A percentile compares a stretch with the other conserved stretches of the same genome.
Conservation (phyloP, 53 echinoderm and acorn worm genomes). For the Astropecten irregularis region DNA sequence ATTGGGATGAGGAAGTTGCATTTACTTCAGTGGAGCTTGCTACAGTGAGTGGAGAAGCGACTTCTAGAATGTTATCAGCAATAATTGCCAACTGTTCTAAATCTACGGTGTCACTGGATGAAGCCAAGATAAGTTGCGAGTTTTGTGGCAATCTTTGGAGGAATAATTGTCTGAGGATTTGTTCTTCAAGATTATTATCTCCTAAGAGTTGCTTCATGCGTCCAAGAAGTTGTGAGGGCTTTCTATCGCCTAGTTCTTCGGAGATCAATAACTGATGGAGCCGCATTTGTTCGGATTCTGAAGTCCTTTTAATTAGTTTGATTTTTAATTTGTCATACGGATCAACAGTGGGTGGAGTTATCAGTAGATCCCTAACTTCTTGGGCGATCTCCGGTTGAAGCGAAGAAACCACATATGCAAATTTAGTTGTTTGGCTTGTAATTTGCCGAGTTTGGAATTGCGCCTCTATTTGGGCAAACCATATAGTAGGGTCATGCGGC, state of each 20-base stretch:
- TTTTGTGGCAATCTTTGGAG: neutral
- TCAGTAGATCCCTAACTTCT: neutral
- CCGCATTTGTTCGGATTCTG: slow-evolving; percentile 3
- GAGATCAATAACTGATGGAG: neutral
- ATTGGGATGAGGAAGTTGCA: too few relatives aligned
- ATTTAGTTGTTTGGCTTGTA: neutral
- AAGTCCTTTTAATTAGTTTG: neutral
- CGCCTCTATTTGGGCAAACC: slow-evolving; percentile 16
- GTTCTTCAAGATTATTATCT: neutral
- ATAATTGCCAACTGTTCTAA: neutral
- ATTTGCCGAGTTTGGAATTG: neutral
- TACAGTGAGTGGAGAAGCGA: neutral
- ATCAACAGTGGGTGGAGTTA: neutral
- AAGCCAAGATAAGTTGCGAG: neutral
- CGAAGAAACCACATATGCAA: neutral
- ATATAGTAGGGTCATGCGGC: neutral
- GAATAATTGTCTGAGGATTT: neutral
- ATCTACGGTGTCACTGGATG: neutral
- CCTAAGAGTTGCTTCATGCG: slow-evolving; percentile 9
- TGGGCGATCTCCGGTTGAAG: neutral
- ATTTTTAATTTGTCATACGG: neutral
- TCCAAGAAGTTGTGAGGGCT: neutral
- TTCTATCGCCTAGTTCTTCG: neutral
- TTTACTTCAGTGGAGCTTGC: neutral
- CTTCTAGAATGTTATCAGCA: neutral